Evolutionary conservation across 1,140 invertebrate genomes (phyloP), one percentile per base, ranked within the genome.

Genomic region (Camponotus vicinus): DNA sequence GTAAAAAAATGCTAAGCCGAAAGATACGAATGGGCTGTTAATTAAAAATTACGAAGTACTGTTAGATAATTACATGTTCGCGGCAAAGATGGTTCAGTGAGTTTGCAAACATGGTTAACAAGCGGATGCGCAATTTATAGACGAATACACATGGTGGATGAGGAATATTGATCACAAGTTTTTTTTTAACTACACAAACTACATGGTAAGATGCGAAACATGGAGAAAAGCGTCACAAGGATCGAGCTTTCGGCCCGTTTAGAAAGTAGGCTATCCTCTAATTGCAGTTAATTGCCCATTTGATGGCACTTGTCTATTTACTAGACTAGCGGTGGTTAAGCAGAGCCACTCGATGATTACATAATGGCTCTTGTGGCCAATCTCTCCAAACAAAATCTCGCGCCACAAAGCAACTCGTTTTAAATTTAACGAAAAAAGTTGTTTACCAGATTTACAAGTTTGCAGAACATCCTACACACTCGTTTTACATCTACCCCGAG

Each of bases 261-360:
- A 90, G 88, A 88, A 93, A 93, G 92, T 93, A 92, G 92, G 92
- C 92, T 92, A 93, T 87, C 87, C 88, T 89, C 91, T 93, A 93
- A 93, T 93, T 93, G 91, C 92, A 90, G 91, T 92, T 92, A 93
- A 93, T 93, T 93, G 91, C 91, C 87, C 86, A 92, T 93, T 92
- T 91, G 91, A 88, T 90, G 91, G 90, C 92, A 91, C 91, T 92
- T 91, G 89, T 88, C 91, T 88, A 85, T 82, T 90, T 86, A 86
- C 90, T 27, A 27, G 91, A 93, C 92, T 90, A 89, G 88, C 73
- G 84, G 88, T 90, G 90, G 87, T 92, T 92, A 92, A 85, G 83
- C 86, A 85, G 88, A 83, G 84, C 89, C 87, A 86, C 84, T 86
- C 78, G 87, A 90, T 87, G 79, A 87, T 92, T 92, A 91, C 75